Percentiles rank a stretch among this genome's conserved stretches.
phyloP scores from a whole-genome alignment of 2,797 vertebrate genomes.

The Chaetophractus vellerosus region DNA sequence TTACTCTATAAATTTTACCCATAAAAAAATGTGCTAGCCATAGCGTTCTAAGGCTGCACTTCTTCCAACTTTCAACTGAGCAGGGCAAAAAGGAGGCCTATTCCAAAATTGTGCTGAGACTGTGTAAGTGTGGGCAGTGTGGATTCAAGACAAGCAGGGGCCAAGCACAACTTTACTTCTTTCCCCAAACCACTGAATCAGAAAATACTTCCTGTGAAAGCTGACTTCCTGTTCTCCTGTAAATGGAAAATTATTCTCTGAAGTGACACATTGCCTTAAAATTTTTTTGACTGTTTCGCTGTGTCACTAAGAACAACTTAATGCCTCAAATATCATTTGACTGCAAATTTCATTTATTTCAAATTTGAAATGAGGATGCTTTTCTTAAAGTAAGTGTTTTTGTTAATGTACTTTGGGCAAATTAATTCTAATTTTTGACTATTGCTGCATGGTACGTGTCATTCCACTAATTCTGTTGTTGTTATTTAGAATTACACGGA shows the following conservation, averaged over 20 bases:
- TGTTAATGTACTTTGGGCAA: not conserved
- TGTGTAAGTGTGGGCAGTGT: conserved; percentile 59
- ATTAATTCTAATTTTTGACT: conserved; percentile 75
- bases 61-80: conserved; percentile 89
- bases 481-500: conserved; percentile 11
- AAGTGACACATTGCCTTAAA: conserved; percentile 57
- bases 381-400: not conserved
- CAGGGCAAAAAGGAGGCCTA: conserved; percentile 78
- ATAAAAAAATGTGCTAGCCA: conserved; percentile 90
- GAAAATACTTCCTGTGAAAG: conserved; percentile 40
- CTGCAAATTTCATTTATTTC: conserved; percentile 68
- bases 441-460: conserved; percentile 35
- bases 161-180: not conserved
- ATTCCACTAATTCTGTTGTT: conserved; percentile 16
- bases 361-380: conserved; percentile 52
- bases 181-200: not conserved
- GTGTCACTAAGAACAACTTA: conserved; percentile 64
- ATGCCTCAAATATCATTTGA: conserved; percentile 63
- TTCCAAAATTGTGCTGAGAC: conserved; percentile 83
- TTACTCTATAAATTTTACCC: conserved; percentile 92
- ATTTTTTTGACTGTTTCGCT: conserved; percentile 67
- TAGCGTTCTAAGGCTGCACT: conserved; percentile 88
- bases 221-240: not conserved
- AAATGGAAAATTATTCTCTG: conserved; percentile 62
- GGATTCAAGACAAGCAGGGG: not conserved